Base-by-base conservation (phyloP, 2,113 vertebrate genomes). In the Nothoprocta pentlandii region DNA sequence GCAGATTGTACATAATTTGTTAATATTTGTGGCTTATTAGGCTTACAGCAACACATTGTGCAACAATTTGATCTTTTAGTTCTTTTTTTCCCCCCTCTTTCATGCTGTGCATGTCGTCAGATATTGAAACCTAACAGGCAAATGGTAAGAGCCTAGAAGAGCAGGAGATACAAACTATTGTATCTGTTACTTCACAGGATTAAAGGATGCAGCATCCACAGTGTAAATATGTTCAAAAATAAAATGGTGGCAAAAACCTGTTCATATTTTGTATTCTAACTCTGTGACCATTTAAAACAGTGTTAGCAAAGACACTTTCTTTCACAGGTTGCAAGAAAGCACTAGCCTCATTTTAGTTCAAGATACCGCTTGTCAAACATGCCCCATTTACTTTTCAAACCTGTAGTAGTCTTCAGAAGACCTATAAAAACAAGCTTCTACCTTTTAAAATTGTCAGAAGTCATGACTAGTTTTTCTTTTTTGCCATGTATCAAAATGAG, bases 101-200 rank as follows among this genome's bases (percentile, higher is more conserved):
- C 97, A 98, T 49, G 97, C 98, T 97, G 92, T 99, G 98, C 98
- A 98, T 99, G 98, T 97, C 98, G 89, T 98, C 98, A 99, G 98
- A 98, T 99, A 97, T 98, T 99, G 97, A 98, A 98, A 98, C 97
- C 98, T 98, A 99, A 98, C 98, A 98, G 98, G 97, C 98, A 99
- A 97, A 98, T 99, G 98, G 98, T 99, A 99, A 99, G 98, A 98
- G 96, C 97, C 96, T 85, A 96, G 94, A 93, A 90, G 58, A 96
- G 93, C 88, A 94, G 75, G 77, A 93, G 94, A 96, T 95, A 92
- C 86, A 94, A 92, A 10, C 30, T 90, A 6, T 32, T 95, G 87
- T 97, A 97, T 97, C 93, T 95, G 71, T 70, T 93, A 84, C 78
- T 91, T 93, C 86, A 10, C 66, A 92, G 77, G 91, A 63, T 80